A percentile compares a stretch with the other conserved stretches of the same genome.
Evolutionary conservation across 2,113 vertebrate species (phyloP).

Genomic region (Cepphus grylle): DNA sequence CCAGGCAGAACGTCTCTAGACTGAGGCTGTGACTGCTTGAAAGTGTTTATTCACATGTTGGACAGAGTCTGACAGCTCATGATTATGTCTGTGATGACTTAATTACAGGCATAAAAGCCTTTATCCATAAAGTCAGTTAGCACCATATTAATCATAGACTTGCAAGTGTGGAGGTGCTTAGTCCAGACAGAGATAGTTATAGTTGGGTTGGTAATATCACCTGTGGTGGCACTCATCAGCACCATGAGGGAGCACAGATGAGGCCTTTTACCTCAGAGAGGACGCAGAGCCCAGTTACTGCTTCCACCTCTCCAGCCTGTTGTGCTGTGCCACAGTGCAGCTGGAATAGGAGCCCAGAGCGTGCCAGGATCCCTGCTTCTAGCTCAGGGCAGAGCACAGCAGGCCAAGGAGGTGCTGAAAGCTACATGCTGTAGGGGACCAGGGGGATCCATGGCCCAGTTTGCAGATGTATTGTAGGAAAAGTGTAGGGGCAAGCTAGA

Average conservation of each 20-base stretch:
- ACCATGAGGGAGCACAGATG: background rate
- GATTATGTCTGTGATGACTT: background rate
- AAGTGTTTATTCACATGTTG: background rate
- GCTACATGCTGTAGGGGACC: background rate
- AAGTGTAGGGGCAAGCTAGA: accelerated
- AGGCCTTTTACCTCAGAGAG: background rate
- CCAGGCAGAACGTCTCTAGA: background rate
- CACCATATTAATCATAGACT: background rate
- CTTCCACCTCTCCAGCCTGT: background rate
- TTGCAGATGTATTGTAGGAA: background rate
- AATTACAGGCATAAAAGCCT: background rate
- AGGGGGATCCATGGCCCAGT: background rate
- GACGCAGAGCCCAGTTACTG: background rate
- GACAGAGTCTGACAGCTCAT: background rate
- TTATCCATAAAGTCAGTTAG: background rate
- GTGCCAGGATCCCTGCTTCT: background rate
- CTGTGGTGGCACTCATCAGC: background rate
- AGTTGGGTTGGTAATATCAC: background rate
- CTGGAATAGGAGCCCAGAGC: background rate
- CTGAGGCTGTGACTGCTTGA: background rate
- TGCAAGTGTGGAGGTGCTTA: background rate
- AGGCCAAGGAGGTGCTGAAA: background rate
- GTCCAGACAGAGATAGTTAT: background rate
- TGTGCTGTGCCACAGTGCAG: background rate
- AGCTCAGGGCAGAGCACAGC: background rate